A percentile compares a stretch with the other conserved stretches of the same genome.
Conservation (phyloP, 2,113 vertebrate species). For the Cheilinus undulatus region DNA sequence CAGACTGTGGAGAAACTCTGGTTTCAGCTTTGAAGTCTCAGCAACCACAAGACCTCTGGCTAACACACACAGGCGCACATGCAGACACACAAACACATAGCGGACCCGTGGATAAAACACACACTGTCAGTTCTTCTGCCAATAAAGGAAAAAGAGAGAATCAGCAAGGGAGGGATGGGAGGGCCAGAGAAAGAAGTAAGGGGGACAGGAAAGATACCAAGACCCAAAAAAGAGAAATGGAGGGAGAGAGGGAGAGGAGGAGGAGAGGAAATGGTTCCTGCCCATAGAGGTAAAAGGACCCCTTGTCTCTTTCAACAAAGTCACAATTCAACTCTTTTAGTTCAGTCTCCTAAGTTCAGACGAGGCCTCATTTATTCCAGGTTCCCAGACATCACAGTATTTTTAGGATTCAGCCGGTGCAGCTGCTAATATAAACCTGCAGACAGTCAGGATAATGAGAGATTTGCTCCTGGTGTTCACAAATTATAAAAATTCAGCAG, state of each 20-base stretch:
- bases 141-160: conserved; percentile 46
- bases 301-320: conserved; percentile 75
- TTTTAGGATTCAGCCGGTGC: not conserved
- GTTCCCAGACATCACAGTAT: conserved; percentile 30
- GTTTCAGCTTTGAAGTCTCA: conserved; percentile 88
- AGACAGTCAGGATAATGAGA: too few relatives aligned
- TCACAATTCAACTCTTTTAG: conserved; percentile 65
- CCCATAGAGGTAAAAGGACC: conserved; percentile 69
- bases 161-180: conserved; percentile 43
- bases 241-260: not conserved
- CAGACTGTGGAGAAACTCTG: conserved; percentile 84
- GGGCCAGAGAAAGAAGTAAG: conserved; percentile 27
- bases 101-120: conserved; percentile 51
- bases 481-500: too few relatives aligned
- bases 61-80: conserved; percentile 57
- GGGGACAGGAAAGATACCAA: conserved; percentile 28
- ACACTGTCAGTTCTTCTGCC: conserved; percentile 60
- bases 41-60: conserved; percentile 81
- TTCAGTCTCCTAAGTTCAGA: conserved; percentile 39
- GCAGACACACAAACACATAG: conserved; percentile 5
- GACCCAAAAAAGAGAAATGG: conserved; percentile 39
- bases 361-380: conserved; percentile 22
- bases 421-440: not conserved
- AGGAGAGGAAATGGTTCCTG: conserved; percentile 54
- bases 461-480: too few relatives aligned